Base-by-base conservation (phyloP, 2,888 invertebrate genomes). In the Hirudinaria manillensis region DNA sequence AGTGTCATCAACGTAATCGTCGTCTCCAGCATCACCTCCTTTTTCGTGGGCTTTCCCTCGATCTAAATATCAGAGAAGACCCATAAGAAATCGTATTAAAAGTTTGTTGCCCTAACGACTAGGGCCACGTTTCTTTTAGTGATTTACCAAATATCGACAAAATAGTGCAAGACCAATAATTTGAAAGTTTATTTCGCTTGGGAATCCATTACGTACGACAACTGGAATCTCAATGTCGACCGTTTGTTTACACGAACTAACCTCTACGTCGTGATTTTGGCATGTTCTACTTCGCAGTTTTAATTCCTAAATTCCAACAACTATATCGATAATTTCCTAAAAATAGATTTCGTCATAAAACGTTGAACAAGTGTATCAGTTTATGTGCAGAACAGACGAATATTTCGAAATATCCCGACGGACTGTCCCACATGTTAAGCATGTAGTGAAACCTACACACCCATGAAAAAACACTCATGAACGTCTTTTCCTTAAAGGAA, bases 271-370 rank as follows among this genome's bases (percentile, higher is more conserved):
- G n/a, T n/a, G 32, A n/a, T 68, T 68, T 68, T n/a, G 68, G 68
- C 68, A 68, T 68, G n/a, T 68, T 68, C 16, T n/a, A 24, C 32
- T 34, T 29, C 36, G 3, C 45, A 45, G 4, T 45, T 53, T 6
- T 61, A 61, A 61, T 27, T 27, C 24, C 29, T 29, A 61, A 61
- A 61, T 61, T 61, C 13, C 3, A 19, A 34, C n/a, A 68, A 68
- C n/a, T 68, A 34, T 68, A 16, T 1, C 32, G 32, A n/a, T 34
- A 68, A 68, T 68, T 34, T 34, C 68, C 68, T 68, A 68, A 68
- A 34, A 34, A n/a, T 34, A 29, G n/a, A 68, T 68, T 68, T 68
- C 32, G 68, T 68, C 68, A 68, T 68, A 68, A 68, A 68, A 68
- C 32, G 36, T 34, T 68, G 36, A 68, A 34, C 29, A n/a, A 29